These are phyloP conservation scores for Phragmatobia fuliginosa DNA, from an alignment of 2,888 invertebrate species.

Conservation along the genomic window DNA sequence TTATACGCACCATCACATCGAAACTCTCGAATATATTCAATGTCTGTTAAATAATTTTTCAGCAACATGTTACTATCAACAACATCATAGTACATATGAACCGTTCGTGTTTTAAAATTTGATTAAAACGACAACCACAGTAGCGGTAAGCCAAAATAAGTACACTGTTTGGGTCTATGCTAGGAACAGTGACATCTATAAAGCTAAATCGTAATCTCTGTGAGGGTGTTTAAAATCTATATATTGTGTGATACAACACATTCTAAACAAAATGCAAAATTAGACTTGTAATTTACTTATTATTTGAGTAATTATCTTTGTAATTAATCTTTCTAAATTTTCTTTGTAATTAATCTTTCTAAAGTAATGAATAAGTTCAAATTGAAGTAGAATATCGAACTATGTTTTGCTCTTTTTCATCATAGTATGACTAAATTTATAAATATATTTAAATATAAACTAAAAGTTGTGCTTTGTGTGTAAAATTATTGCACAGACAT, in stretches of 20 bases:
- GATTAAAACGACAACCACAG: background rate
- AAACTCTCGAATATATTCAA: conserved; percentile 16
- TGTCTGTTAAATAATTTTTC: conserved; percentile 18
- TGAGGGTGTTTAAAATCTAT: background rate
- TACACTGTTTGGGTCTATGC: background rate
- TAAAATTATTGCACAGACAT: background rate
- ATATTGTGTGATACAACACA: background rate
- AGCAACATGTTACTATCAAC: conserved; percentile 6
- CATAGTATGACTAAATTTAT: background rate
- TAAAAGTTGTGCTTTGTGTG: conserved; percentile 7
- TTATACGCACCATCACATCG: conserved; percentile 21
- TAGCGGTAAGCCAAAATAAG: background rate
- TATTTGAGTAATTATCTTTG: too few species aligned
- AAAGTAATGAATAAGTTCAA: too few species aligned
- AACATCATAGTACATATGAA: conserved; percentile 13
- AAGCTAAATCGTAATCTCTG: background rate
- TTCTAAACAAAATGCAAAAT: background rate
- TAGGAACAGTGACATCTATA: background rate
- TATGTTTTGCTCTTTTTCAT: background rate
- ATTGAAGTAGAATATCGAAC: background rate
- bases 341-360: too few species aligned
- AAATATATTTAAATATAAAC: background rate
- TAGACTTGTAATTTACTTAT: too few species aligned
- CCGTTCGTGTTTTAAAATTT: background rate
- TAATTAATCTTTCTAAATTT: too few species aligned